Evolutionary conservation across 2,888 invertebrate genomes (phyloP), one percentile per base, ranked within the genome.

Genomic region (Anagyrus pseudococci): DNA sequence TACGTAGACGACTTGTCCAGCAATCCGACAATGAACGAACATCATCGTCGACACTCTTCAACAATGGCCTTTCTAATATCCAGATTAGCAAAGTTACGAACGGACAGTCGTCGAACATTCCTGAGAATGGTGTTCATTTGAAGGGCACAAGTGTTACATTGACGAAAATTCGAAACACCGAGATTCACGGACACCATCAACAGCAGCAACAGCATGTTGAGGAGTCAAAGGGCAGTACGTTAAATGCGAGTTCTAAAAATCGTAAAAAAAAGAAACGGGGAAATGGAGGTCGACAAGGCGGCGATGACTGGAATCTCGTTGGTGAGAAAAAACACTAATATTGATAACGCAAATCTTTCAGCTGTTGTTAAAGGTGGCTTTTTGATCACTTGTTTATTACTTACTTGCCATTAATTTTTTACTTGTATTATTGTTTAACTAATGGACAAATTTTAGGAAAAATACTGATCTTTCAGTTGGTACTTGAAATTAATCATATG

Each of bases 231-330:
- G 68, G 29, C 69, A 71, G 69, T 13, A 69, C 72, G 1, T 70
- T 72, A 10, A 69, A 72, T 46, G 64, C 43, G 48, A 75, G 74
- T 29, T 71, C 72, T 48, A 70, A 54, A 72, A 74, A 17, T 69
- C 75, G 60, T 70, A 80, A 81, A 70, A 80, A 77, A 77, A 81
- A 81, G 73, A 78, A 82, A 68, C 75, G 78, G 44, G 77, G 75
- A 64, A 75, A 73, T 54, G 77, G 79, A 58, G 70, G 76, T 67
- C 75, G 79, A 60, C 74, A 76, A 54, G 70, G 74, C 71, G 80
- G 81, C 58, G 80, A 81, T 73, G 81, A 80, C 77, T 81, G 81
- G 80, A 80, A 79, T 72, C 78, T 80, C 77, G 80, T 80, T 80
- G 80, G 80, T 80, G 78, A 81, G 80, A 77, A 77, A 73, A 71